phyloP scores from a whole-genome alignment of 2,797 vertebrate species.

The Lerista edwardsae region DNA sequence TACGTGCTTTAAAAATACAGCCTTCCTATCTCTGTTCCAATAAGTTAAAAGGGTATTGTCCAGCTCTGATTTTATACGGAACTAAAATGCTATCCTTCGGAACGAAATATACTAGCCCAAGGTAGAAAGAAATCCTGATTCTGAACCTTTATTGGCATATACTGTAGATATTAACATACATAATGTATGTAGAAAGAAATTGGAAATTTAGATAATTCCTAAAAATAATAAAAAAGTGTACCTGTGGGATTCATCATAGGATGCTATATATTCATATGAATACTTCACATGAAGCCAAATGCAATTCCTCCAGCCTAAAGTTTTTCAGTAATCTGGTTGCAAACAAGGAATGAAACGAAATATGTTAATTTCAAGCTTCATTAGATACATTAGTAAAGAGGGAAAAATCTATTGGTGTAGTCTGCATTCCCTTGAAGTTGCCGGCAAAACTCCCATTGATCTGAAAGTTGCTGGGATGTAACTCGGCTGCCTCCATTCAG shows the following conservation, averaged over 20 bases:
- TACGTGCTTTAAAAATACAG: slow-evolving; percentile 9
- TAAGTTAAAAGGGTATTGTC: neutral
- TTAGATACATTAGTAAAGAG: slow-evolving; percentile 41
- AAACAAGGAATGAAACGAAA: slow-evolving; percentile 40
- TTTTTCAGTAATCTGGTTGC: neutral
- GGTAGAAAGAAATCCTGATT: neutral
- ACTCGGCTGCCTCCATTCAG: neutral
- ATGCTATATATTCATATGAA: slow-evolving; percentile 5
- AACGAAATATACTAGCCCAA: neutral
- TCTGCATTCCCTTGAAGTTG: neutral
- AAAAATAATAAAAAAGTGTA: neutral
- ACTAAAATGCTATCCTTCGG: neutral
- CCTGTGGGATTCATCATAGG: neutral
- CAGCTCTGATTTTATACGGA: neutral
- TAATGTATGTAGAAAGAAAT: neutral
- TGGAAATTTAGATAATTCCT: neutral
- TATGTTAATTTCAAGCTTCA: slow-evolving; percentile 49
- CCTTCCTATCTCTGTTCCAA: neutral
- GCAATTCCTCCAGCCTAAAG: neutral
- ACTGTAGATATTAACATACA: no score
- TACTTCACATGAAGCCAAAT: neutral
- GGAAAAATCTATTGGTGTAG: neutral
- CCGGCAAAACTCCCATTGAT: neutral
- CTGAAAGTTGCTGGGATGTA: neutral
- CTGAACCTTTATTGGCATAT: no score